Base-by-base conservation (phyloP, 30 jellyfish, hydroid and myxozoan genomes). In the Hydractinia echinata region DNA sequence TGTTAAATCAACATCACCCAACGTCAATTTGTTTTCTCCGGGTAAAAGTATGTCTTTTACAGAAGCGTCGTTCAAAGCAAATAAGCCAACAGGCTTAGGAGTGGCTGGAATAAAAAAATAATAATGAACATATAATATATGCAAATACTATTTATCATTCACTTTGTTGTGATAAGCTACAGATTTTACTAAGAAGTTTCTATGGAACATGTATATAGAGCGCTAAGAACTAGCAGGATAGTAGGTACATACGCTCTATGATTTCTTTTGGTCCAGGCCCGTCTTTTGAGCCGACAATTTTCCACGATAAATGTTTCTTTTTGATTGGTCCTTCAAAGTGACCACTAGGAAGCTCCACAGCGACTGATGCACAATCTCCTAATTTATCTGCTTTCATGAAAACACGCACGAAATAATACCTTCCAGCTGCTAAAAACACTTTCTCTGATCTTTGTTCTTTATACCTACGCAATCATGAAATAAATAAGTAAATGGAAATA, bases 251-350 rank as follows among this genome's bases (percentile, higher is more conserved):
- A 92, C 98, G 93, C 80, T 92, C 98, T 48, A 87, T 79, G 10
- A 92, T 87, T 67, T 92, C 96, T 73, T 84, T 87, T 10, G 98
- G 98, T 66, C 98, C 98, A 1, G 98, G 98, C 54, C 96, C 98
- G 61, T 67, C 86, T 66, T 87, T 92, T 67, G 95, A 89, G 82
- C 98, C 90, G 61, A 89, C 88, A 66, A 92, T 55, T 70, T 87
- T 92, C 98, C 98, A 92, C 74, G 97, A 81, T 14, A 92, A 87
- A 80, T 87, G 96, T 64, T 92, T 92, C 76, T 89, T 84, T 76
- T 92, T 92, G 86, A 92, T 92, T 39, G 98, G 98, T 50, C 98
- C 98, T 77, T 92, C 98, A 76, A 92, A 92, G 78, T 82, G 96
- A 11, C 98, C 98, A 81, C 96, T 87, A 61, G 98, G 98, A 11